Evolutionary conservation across 2,888 invertebrate genomes (phyloP), one percentile per base, ranked within the genome.

Genomic region (Tupiocoris notatus): DNA sequence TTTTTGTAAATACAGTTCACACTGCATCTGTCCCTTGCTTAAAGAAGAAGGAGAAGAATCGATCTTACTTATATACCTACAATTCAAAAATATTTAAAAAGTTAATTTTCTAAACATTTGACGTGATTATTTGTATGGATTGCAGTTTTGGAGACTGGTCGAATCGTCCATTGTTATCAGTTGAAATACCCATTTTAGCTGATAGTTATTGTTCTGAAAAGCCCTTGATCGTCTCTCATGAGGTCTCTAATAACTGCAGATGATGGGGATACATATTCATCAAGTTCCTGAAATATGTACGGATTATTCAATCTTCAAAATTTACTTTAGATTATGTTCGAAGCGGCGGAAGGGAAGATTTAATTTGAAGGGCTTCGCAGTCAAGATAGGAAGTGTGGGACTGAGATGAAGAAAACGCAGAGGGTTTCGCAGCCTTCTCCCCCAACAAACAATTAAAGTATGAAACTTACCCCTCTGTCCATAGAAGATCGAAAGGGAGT

Each of bases 391-490:
- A 70, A 25, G 21, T 22, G 17, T 24, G n/a, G 58, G 24, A 22
- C 22, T 59, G 22, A 23, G 25, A 39, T 39, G 39, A 39, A 39
- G 39, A 39, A 39, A 7, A 39, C 12, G 39, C 39, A 7, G 39
- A 39, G 39, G 39, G 39, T 12, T 39, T 39, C 39, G 64, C 18
- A 7, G 20, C 61, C 22, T 16, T 22, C 23, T 58, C 22, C 20
- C 24, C 63, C 73, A 63, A 75, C 75, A 75, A 75, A 75, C 75
- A 75, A 75, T 75, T 75, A 75, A 75, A 75, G 75, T 75, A 75
- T 75, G 75, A 75, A 75, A 75, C 75, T 75, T 75, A 75, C 65
- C 65, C 75, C 75, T 39, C 39, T 39, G 3, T 39, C 39, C 39
- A 39, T 39, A 7, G 25, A 17, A n/a, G 64, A 25, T 24, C 20